A percentile compares a stretch with the other conserved stretches of the same genome.
Conservation (phyloP, 2,888 invertebrate species). For the Rhamphomyia laevipes region DNA sequence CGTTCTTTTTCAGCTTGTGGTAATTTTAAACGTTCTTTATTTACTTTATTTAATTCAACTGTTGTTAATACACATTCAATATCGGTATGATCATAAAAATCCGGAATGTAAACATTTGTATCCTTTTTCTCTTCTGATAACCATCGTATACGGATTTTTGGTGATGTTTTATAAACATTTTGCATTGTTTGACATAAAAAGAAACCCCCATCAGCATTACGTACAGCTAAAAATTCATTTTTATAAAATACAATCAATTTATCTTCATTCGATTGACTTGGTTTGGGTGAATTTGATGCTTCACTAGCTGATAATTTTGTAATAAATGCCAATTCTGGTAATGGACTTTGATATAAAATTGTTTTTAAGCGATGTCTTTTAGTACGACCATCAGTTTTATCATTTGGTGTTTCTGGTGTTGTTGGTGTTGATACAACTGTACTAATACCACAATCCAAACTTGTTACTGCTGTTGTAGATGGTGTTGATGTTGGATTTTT, state of each 20-base stretch:
- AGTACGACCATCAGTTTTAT: constrained; percentile 16
- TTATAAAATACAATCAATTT: constrained; percentile 80
- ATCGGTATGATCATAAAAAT: constrained; percentile 83
- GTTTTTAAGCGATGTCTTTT: constrained; percentile 29
- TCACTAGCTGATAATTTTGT: constrained; percentile 57
- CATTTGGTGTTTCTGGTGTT: constrained; percentile 14
- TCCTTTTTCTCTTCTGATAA: constrained; percentile 50
- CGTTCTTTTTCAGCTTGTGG: constrained; percentile 62
- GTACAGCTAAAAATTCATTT: constrained; percentile 81
- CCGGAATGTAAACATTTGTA: constrained; percentile 64
- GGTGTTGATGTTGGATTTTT: background rate
- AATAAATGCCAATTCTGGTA: constrained; percentile 65
- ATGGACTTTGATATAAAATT: constrained; percentile 71
- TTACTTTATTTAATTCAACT: constrained; percentile 60
- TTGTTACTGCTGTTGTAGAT: background rate
- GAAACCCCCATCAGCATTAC: constrained; percentile 80
- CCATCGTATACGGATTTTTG: constrained; percentile 83
- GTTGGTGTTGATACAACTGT: constrained; percentile 10
- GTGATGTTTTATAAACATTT: constrained; percentile 77
- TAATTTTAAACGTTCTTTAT: constrained; percentile 58
- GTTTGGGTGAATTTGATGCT: constrained; percentile 43
- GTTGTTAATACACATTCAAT: constrained; percentile 85
- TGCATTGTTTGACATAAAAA: constrained; percentile 83
- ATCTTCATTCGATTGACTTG: constrained; percentile 48
- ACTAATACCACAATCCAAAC: background rate